Conservation (phyloP, 2,888 invertebrate genomes). For the Poecilus cupreus region DNA sequence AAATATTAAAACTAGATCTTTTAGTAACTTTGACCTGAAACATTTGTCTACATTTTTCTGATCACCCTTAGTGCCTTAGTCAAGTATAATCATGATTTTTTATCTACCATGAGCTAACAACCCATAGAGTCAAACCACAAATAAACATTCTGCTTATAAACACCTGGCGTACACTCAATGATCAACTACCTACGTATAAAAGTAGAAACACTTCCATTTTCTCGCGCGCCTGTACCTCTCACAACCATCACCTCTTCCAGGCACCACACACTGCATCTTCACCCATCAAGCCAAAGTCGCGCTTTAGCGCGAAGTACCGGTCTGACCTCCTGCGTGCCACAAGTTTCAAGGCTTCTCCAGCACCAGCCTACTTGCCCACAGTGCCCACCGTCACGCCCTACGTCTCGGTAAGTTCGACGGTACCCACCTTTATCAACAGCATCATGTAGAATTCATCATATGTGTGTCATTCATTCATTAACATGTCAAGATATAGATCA, state of each 20-base stretch:
- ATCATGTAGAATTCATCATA: background rate
- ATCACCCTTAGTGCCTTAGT: too few relatives aligned
- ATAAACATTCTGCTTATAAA: too few relatives aligned
- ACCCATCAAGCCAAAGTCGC: slow-evolving; percentile 71
- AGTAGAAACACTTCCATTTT: too few relatives aligned
- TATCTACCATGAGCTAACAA: too few relatives aligned
- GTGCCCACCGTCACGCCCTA: slow-evolving; percentile 76
- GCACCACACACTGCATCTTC: slow-evolving; percentile 59
- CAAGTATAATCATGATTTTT: too few relatives aligned
- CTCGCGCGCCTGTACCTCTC: background rate
- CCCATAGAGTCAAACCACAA: too few relatives aligned
- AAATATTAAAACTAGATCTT: too few relatives aligned
- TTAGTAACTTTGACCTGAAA: too few relatives aligned
- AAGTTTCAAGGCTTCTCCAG: slow-evolving; percentile 72
- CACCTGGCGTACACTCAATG: too few relatives aligned
- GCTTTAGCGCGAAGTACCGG: slow-evolving; percentile 79
- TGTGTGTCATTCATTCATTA: background rate
- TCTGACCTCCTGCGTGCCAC: slow-evolving; percentile 69
- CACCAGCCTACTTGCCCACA: slow-evolving; percentile 79
- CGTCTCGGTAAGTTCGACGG: slow-evolving; percentile 49
- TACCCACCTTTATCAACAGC: background rate
- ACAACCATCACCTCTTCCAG: background rate
- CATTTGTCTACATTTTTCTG: too few relatives aligned
- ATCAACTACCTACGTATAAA: too few relatives aligned
- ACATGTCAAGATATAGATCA: slow-evolving; percentile 13